Evolutionary conservation across 2,113 vertebrate species (phyloP).

Genomic region (Notothenia rossii): DNA sequence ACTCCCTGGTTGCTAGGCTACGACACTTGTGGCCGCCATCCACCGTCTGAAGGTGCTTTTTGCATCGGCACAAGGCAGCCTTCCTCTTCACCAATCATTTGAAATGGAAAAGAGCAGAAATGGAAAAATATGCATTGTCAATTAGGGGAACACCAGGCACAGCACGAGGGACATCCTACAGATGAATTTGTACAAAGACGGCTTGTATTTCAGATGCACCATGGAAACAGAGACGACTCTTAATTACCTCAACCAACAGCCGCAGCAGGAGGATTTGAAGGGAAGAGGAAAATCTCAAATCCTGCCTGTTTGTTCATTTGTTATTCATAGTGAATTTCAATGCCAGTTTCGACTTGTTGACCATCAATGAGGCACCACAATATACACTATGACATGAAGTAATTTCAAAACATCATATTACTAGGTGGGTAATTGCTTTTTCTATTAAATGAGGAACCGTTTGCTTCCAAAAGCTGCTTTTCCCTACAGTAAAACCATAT

Average conservation of each 20-base stretch:
- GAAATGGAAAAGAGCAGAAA: conserved; percentile 79
- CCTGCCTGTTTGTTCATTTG: conserved; percentile 35
- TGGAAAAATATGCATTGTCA: conserved; percentile 67
- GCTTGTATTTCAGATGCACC: conserved; percentile 59
- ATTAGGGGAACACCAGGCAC: conserved; percentile 64
- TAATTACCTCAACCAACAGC: conserved; percentile 64
- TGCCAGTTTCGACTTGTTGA: conserved; percentile 15
- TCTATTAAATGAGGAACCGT: not conserved
- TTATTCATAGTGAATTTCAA: conserved; percentile 33
- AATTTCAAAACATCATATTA: not conserved
- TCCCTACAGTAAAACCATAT: not conserved
- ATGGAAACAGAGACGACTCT: conserved; percentile 55
- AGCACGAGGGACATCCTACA: conserved; percentile 51
- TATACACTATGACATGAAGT: not conserved
- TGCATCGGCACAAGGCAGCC: conserved; percentile 63
- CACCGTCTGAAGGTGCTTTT: conserved; percentile 74
- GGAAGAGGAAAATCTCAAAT: conserved; percentile 52
- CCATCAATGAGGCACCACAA: conserved; percentile 11
- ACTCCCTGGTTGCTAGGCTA: conserved; percentile 86
- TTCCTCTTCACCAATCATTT: conserved; percentile 71
- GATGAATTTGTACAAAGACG: conserved; percentile 64
- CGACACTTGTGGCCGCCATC: conserved; percentile 79
- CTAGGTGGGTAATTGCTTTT: not conserved
- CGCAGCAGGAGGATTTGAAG: conserved; percentile 44
- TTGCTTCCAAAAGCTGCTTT: not conserved